These are phyloP conservation scores for Cheiracanthium punctorium DNA, from an alignment of 2,888 invertebrate genomes.

Conservation along the genomic window DNA sequence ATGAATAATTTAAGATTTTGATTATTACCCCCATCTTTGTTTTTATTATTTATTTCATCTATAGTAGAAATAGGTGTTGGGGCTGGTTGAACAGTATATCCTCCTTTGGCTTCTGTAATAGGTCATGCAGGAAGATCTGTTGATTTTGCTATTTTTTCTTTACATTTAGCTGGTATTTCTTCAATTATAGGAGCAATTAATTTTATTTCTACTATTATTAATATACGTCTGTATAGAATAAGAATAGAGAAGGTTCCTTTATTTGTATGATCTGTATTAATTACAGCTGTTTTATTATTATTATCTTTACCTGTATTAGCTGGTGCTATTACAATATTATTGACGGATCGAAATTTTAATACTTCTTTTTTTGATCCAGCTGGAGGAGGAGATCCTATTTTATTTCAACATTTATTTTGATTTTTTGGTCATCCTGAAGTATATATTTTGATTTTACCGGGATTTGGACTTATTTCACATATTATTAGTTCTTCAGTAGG, in stretches of 20 bases:
- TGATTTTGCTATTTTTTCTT: slow-evolving; percentile 85
- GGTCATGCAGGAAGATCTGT: slow-evolving; percentile 83
- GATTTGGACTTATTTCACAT: slow-evolving; percentile 88
- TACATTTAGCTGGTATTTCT: slow-evolving; percentile 85
- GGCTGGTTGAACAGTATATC: slow-evolving; percentile 86
- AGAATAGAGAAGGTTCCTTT: slow-evolving; percentile 81
- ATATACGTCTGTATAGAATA: slow-evolving; percentile 82
- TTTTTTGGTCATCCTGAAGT: slow-evolving; percentile 5
- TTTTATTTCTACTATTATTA: slow-evolving; percentile 86
- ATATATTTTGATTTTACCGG: slow-evolving; percentile 87
- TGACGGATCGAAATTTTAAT: slow-evolving; percentile 86
- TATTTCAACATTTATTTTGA: slow-evolving; percentile 11
- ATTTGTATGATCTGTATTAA: slow-evolving; percentile 84
- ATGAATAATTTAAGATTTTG: slow-evolving; percentile 92
- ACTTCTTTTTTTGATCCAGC: not conserved
- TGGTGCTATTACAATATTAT: slow-evolving; percentile 86
- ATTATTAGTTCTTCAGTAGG: too few relatives aligned
- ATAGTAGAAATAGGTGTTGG: slow-evolving; percentile 84
- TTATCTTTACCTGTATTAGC: slow-evolving; percentile 86
- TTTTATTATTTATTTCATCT: slow-evolving; percentile 81
- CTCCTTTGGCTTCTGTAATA: slow-evolving; percentile 82
- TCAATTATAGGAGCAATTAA: slow-evolving; percentile 86
- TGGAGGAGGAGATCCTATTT: not conserved
- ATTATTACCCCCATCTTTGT: slow-evolving; percentile 83
- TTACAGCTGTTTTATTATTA: slow-evolving; percentile 82